Evolutionary conservation across 92 coral and sea anemone genomes (phyloP).

Genomic region (Virgularia gustaviana): DNA sequence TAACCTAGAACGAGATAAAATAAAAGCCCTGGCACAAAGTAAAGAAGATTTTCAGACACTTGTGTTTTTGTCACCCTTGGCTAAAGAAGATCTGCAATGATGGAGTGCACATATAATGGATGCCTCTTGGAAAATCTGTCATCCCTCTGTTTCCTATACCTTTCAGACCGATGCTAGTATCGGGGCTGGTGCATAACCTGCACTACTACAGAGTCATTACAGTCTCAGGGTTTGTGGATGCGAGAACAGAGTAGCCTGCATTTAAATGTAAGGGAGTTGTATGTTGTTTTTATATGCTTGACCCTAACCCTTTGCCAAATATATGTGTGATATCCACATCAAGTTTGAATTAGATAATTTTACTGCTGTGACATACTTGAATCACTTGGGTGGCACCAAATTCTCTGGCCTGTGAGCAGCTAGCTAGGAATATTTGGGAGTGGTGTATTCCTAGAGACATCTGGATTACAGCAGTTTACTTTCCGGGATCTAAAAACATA

Average conservation of each 20-base stretch:
- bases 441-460: not conserved
- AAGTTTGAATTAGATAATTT: constrained; percentile 45
- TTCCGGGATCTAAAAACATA: not conserved
- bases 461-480: not conserved
- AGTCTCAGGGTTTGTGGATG: constrained; percentile 32
- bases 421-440: constrained; percentile 36
- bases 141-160: constrained; percentile 23
- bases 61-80: too few species aligned
- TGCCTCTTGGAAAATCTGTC: too few species aligned
- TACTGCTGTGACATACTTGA: constrained; percentile 29
- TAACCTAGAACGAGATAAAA: constrained; percentile 1
- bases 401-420: constrained; percentile 27
- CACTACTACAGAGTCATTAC: constrained; percentile 17
- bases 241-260: constrained; percentile 19
- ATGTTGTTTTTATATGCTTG: constrained; percentile 44
- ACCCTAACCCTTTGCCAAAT: constrained; percentile 17
- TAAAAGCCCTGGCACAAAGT: not conserved
- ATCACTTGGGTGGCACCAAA: constrained; percentile 42
- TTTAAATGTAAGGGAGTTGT: constrained; percentile 41
- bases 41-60: too few species aligned
- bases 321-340: constrained; percentile 19
- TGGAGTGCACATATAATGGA: too few species aligned
- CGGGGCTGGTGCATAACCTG: constrained; percentile 49
- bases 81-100: too few species aligned
- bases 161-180: constrained; percentile 47